phyloP scores from a whole-genome alignment of 2,797 vertebrate species.

The Apogon talboti region DNA sequence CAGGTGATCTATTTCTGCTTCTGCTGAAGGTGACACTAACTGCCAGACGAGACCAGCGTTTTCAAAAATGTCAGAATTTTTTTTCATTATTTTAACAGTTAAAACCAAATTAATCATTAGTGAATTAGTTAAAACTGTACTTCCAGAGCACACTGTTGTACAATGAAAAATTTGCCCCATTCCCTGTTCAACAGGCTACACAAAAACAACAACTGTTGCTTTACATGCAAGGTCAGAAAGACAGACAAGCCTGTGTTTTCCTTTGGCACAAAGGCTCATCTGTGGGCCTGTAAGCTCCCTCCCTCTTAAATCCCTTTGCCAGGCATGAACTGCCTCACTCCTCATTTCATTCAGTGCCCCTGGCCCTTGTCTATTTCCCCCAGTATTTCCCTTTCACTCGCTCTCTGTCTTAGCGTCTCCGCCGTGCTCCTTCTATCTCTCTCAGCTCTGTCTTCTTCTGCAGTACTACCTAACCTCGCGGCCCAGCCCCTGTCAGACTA shows the following conservation, averaged over 20 bases:
- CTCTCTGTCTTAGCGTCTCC: constrained; percentile 19
- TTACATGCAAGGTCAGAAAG: constrained; percentile 49
- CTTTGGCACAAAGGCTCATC: constrained; percentile 63
- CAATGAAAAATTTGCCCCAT: constrained; percentile 28
- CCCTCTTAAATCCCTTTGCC: constrained; percentile 55
- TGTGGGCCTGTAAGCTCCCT: constrained; percentile 46
- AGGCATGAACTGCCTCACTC: constrained; percentile 58
- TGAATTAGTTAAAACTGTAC: background rate
- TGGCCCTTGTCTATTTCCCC: constrained; percentile 50
- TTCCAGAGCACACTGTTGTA: constrained; percentile 1
- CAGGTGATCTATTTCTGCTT: no score
- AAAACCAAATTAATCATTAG: no score
- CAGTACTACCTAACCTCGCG: constrained; percentile 48
- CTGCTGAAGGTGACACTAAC: no score
- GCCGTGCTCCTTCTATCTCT: constrained; percentile 5
- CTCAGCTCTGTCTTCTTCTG: constrained; percentile 29
- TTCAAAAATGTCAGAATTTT: no score
- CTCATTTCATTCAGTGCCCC: constrained; percentile 40
- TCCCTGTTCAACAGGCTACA: constrained; percentile 44
- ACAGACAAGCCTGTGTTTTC: constrained; percentile 58
- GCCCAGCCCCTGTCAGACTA: constrained; percentile 54
- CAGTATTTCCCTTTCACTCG: constrained; percentile 19
- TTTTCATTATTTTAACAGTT: no score
- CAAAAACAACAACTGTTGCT: constrained; percentile 49
- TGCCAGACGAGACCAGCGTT: no score